These are phyloP conservation scores for Phoxinus phoxinus DNA, from an alignment of 2,113 vertebrate genomes.

Conservation along the genomic window DNA sequence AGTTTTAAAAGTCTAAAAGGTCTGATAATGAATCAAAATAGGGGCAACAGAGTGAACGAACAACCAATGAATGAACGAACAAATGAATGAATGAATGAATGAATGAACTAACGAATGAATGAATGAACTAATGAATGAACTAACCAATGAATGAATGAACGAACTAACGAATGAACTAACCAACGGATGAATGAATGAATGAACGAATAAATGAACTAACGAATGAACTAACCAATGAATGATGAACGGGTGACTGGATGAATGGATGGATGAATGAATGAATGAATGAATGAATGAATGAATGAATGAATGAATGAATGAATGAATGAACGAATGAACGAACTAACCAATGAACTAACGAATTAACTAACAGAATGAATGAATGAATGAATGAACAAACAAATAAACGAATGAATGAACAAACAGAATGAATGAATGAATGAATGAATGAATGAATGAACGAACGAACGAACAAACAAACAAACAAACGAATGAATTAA, in stretches of 20 bases:
- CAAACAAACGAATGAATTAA: background rate
- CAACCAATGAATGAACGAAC: background rate
- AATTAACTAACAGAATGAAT: no score
- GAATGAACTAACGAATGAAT: background rate
- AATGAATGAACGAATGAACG: background rate
- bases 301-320: background rate
- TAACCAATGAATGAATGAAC: background rate
- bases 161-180: accelerated
- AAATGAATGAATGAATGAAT: background rate
- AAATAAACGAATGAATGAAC: background rate
- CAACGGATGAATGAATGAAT: accelerated
- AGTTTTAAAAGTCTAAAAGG: background rate
- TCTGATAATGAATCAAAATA: background rate
- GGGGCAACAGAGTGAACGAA: background rate
- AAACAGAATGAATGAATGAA: no score
- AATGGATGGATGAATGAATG: background rate
- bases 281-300: background rate
- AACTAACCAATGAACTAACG: background rate
- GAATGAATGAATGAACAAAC: background rate
- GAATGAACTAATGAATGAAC: background rate
- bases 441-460: background rate
- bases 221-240: background rate
- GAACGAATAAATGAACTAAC: background rate
- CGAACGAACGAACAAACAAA: background rate
- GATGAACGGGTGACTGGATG: no score